Base-by-base conservation (phyloP, 2,888 invertebrate genomes). In the Phaedon cochleariae region DNA sequence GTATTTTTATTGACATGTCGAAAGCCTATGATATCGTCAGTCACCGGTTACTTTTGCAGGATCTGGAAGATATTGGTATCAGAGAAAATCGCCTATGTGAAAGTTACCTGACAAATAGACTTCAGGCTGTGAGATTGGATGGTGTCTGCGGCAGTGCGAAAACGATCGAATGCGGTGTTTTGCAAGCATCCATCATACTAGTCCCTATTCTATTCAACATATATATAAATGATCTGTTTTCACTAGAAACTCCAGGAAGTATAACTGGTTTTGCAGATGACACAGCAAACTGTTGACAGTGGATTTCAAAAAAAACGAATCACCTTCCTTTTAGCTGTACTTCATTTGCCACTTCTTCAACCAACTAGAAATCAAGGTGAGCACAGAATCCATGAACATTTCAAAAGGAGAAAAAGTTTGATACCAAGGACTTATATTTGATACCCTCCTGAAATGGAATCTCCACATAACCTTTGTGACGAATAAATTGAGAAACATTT, bases 181-280 rank as follows among this genome's bases (percentile, higher is more conserved):
- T 45, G 26, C 57, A 41, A 15, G 45, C 45, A 45, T 41, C 57
- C 26, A n/a, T n/a, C n/a, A 45, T 57, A 57, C 45, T 45, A 18
- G 45, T 22, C 26, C 41, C 57, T 37, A 41, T 41, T 22, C 22
- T 57, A 1, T 57, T 57, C 22, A 22, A 45, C 7, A 26, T 55
- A 55, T 55, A 17, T 55, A 21, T 29, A 2, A 37, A 55, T 55
- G 55, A 21, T 21, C 55, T 55, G 41, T 55, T 55, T 18, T 55
- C 34, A 21, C n/a, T 55, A 20, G 2, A 6, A 37, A 17, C 34
- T 34, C 21, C 4, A 7, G 55, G 55, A 5, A 21, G 34, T n/a
- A 55, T 55, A 55, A 55, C 34, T 20, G 41, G 55, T 55, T 55
- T 55, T 55, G 55, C 34, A 20, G 55, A 55, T 34, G 34, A 55